Evolutionary conservation across 1,140 invertebrate species (phyloP).

Genomic region (Heterodera schachtii): DNA sequence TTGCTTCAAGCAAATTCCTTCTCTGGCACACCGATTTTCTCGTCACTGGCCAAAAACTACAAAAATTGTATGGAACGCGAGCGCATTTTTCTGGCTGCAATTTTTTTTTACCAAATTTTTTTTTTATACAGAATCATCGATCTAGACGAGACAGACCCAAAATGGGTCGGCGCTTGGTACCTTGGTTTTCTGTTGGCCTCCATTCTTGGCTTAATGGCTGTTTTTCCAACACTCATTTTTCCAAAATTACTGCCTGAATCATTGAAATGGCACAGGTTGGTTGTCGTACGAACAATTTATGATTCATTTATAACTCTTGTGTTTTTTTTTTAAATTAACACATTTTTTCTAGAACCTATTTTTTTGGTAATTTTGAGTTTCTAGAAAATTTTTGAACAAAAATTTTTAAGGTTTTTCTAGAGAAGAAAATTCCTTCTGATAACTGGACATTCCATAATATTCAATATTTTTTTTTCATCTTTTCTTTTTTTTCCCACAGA

Average conservation of each 20-base stretch:
- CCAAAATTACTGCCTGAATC: constrained; percentile 64
- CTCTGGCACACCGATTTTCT: constrained; percentile 64
- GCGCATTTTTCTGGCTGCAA: constrained; percentile 10
- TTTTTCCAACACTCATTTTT: constrained; percentile 59
- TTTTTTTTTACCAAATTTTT: constrained; percentile 14
- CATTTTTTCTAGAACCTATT: too few species aligned
- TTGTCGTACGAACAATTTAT: too few species aligned
- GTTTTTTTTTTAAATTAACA: too few species aligned
- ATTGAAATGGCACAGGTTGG: constrained; percentile 63
- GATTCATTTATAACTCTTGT: too few species aligned
- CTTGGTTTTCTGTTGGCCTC: constrained; percentile 57
- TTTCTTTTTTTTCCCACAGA: constrained; percentile 26
- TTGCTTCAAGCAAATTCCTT: constrained; percentile 56
- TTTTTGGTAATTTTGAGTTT: too few species aligned
- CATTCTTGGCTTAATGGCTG: constrained; percentile 56
- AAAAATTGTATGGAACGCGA: too few species aligned
- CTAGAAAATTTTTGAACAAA: too few species aligned
- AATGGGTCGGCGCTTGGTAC: constrained; percentile 66
- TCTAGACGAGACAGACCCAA: constrained; percentile 62
- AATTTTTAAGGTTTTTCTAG: neutral
- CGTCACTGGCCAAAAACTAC: constrained; percentile 49
- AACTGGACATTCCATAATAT: too few species aligned
- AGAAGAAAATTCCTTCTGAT: too few species aligned
- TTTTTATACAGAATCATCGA: constrained; percentile 49
- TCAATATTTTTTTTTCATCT: neutral